A percentile compares a stretch with the other conserved stretches of the same genome.
Conservation (phyloP, 1,140 invertebrate genomes). For the Drosophila takahashii region DNA sequence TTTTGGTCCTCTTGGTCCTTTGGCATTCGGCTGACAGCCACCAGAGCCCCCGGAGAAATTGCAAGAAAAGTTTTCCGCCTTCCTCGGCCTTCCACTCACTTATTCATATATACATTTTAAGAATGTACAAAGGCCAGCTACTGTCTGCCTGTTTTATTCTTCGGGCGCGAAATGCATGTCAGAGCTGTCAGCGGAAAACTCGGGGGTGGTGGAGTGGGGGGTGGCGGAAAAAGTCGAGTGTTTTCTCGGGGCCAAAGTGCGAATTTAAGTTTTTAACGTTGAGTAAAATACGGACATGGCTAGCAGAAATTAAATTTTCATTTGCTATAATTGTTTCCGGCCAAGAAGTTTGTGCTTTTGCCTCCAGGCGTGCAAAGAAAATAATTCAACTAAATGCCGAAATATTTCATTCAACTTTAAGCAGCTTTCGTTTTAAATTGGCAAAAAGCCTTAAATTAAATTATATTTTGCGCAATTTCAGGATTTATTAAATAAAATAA, state of each 20-base stretch:
- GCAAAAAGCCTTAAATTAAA: too few relatives aligned
- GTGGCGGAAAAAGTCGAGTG: constrained; percentile 9
- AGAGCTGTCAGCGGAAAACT: constrained; percentile 29
- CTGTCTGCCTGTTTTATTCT: constrained; percentile 39
- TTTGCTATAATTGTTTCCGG: constrained; percentile 30
- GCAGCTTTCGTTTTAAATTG: neutral
- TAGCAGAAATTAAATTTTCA: constrained; percentile 37
- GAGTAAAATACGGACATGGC: constrained; percentile 24
- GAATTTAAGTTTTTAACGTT: constrained; percentile 31
- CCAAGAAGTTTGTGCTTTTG: neutral
- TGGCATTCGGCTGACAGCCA: constrained; percentile 27
- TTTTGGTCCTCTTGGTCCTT: constrained; percentile 11
- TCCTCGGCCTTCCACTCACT: constrained; percentile 1
- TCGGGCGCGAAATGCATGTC: constrained; percentile 40
- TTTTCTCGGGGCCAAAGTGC: constrained; percentile 2
- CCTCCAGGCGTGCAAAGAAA: neutral
- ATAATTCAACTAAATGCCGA: neutral
- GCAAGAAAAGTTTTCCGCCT: constrained; percentile 40
- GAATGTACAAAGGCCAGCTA: constrained; percentile 43
- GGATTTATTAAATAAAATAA: too few relatives aligned
- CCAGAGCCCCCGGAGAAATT: constrained; percentile 28
- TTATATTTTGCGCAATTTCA: too few relatives aligned
- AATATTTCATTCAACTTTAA: neutral
- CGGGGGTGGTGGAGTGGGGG: neutral
- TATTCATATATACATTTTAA: constrained; percentile 53